A percentile compares a stretch with the other conserved stretches of the same genome.
Evolutionary conservation across 2,888 invertebrate species (phyloP).

Genomic region (Heliothis peltigera): DNA sequence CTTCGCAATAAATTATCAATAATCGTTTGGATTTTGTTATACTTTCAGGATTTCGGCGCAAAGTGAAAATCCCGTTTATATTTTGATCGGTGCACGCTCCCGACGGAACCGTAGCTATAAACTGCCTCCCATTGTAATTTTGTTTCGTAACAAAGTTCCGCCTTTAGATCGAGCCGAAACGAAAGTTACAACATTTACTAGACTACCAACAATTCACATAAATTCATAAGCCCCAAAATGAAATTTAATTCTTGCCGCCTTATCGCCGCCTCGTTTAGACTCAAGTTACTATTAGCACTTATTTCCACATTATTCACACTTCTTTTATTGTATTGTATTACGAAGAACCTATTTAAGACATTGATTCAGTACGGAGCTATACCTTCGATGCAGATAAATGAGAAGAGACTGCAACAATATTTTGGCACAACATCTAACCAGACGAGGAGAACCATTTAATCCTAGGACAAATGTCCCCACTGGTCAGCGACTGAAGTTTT

Average conservation of each 20-base stretch:
- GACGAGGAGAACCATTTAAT: conserved; percentile 62
- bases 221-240: conserved; percentile 78
- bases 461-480: conserved; percentile 66
- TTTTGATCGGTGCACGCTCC: conserved; percentile 77
- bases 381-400: conserved; percentile 5
- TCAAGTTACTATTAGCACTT: conserved; percentile 48
- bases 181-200: conserved; percentile 80
- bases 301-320: conserved; percentile 21
- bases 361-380: conserved; percentile 8
- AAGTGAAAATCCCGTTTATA: conserved; percentile 77
- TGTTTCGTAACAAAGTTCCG: conserved; percentile 80
- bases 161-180: conserved; percentile 71
- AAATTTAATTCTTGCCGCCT: conserved; percentile 77
- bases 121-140: conserved; percentile 81
- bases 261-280: conserved; percentile 65
- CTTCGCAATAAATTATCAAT: conserved; percentile 74
- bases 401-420: conserved; percentile 8
- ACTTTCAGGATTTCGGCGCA: conserved; percentile 71
- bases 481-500: conserved; percentile 77
- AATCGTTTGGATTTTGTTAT: conserved; percentile 74
- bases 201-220: conserved; percentile 77
- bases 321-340: no score
- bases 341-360: no score
- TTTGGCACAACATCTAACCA: conserved; percentile 16
- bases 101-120: conserved; percentile 59